These are phyloP conservation scores for Porites rus DNA, from an alignment of 92 coral and sea anemone species.

Conservation along the genomic window DNA sequence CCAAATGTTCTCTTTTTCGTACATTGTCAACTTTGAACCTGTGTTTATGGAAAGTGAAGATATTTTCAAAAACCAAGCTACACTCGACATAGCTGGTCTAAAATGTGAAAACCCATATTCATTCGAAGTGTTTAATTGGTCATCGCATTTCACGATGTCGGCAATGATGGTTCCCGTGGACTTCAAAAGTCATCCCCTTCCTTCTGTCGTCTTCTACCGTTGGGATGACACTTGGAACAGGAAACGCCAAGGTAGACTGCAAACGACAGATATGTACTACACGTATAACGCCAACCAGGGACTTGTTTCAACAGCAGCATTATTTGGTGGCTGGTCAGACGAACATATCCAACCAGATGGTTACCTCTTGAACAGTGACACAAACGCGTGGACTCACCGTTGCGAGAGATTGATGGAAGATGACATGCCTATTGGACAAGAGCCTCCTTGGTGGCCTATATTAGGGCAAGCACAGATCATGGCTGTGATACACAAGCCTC, in stretches of 20 bases:
- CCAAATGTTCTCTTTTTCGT: constrained; percentile 13
- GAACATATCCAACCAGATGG: constrained; percentile 13
- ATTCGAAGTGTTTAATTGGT: constrained; percentile 3
- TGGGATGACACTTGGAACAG: constrained; percentile 10
- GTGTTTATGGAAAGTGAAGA: background rate
- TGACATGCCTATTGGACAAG: constrained; percentile 15
- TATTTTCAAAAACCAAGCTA: constrained; percentile 7
- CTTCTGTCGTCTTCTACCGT: constrained; percentile 1
- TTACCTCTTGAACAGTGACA: constrained; percentile 11
- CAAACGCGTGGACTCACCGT: constrained; percentile 17
- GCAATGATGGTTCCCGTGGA: constrained; percentile 10
- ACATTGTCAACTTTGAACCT: constrained; percentile 4
- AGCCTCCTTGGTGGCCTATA: constrained; percentile 16
- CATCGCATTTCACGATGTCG: constrained; percentile 10
- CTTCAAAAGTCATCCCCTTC: constrained; percentile 9
- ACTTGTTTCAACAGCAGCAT: constrained; percentile 21
- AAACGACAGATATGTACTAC: constrained; percentile 5
- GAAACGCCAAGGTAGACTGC: constrained; percentile 9
- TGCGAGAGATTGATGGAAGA: constrained; percentile 10
- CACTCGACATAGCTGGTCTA: background rate
- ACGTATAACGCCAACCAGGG: constrained; percentile 10
- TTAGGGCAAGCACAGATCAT: constrained; percentile 12
- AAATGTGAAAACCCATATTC: constrained; percentile 11
- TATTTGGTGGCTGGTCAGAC: constrained; percentile 15
- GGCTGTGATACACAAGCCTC: constrained; percentile 11